Conservation (phyloP, 2,797 vertebrate genomes). For the Ataeniobius toweri region DNA sequence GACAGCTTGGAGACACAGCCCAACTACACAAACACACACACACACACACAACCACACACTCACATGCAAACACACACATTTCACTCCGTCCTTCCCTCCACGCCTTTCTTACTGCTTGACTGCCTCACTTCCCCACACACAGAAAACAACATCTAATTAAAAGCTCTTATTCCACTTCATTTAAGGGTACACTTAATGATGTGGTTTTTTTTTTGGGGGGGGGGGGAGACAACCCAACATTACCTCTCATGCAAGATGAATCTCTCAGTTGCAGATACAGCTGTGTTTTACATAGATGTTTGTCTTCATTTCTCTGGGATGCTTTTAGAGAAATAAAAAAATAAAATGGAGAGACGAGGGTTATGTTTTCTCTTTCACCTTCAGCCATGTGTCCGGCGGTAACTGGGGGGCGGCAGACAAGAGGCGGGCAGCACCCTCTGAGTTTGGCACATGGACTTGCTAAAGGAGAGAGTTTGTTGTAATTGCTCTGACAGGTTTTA, state of each 20-base stretch:
- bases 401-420: slow-evolving; percentile 37
- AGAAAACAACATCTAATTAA: slow-evolving; percentile 80
- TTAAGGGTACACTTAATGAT: slow-evolving; percentile 83
- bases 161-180: slow-evolving; percentile 85
- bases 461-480: slow-evolving; percentile 74
- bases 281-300: slow-evolving; percentile 68
- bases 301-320: slow-evolving; percentile 50
- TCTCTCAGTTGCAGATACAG: slow-evolving; percentile 70
- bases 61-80: slow-evolving; percentile 7
- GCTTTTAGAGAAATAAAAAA: slow-evolving; percentile 23
- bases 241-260: slow-evolving; percentile 77
- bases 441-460: slow-evolving; percentile 71
- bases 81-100: slow-evolving; percentile 55
- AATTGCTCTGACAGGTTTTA: slow-evolving; percentile 85
- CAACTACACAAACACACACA: too few relatives aligned
- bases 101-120: slow-evolving; percentile 74
- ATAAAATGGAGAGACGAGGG: slow-evolving; percentile 19
- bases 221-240: slow-evolving; percentile 76
- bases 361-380: slow-evolving; percentile 52
- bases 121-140: slow-evolving; percentile 71
- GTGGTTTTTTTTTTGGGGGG: slow-evolving; percentile 62
- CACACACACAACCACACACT: background rate
- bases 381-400: slow-evolving; percentile 50
- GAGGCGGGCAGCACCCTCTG: slow-evolving; percentile 65
- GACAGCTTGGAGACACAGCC: too few relatives aligned